Base-by-base conservation (phyloP, 2,888 invertebrate species). In the Panopea generosa region DNA sequence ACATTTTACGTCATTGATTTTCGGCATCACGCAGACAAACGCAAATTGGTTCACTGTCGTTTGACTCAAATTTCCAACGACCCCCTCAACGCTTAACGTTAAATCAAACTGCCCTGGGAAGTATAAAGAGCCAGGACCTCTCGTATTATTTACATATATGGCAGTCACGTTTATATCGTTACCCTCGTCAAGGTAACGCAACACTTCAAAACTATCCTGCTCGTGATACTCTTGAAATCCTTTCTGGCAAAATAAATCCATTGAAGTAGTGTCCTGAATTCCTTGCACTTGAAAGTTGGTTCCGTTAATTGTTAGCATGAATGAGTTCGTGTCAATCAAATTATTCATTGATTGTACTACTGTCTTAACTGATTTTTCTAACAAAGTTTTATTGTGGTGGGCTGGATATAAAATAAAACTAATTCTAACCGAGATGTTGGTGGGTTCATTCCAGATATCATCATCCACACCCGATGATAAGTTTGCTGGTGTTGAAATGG, bases 1-100 rank as follows among this genome's bases (percentile, higher is more conserved):
- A 60, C 90, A 90, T 9, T 83, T 60, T 16, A 52, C 76, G 16
- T 87, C 61, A 9, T 45, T 67, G n/a, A 90, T 84, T 18, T 84
- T 55, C 0, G 89, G 89, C 82, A 84, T 84, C 26, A 83, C 79
- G 62, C 90, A 90, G 2, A 88, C 86, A 56, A 88, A 84, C 0
- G 85, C 89, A 60, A 84, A 87, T 22, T 82, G 78, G 9, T 61
- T 57, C 2, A 82, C 45, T 0, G 67, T 69, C 0, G 84, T 68
- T 16, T 83, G 77, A 1, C 77, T 81, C 11, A 84, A 69, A 20
- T 79, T 72, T 0, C 85, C 84, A 18, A 84, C 73, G 27, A 75
- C 79, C 2, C 87, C 87, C 6, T 81, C 75, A 0, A 89, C 66
- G 26, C 76, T 76, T 0, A 89, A 56, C 0, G 84, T 87, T 16